Base-by-base conservation (phyloP, 1,140 invertebrate genomes). In the Caenorhabditis remanei region DNA sequence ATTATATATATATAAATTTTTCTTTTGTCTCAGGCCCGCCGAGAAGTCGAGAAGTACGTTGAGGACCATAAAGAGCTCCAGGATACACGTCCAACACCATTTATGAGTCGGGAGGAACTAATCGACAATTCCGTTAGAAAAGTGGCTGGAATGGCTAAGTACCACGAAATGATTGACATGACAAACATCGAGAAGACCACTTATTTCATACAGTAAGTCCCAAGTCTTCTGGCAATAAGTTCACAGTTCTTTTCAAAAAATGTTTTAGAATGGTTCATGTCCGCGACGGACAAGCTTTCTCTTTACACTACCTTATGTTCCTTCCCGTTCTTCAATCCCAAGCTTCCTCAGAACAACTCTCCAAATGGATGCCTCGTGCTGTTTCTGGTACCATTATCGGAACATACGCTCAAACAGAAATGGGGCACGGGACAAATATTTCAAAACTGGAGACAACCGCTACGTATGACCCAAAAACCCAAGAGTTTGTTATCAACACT, bases 381-480 rank as follows among this genome's bases (percentile, higher is more conserved):
- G 95, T 96, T 94, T 95, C 95, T 88, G 95, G 95, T 84, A 94
- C 95, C 90, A 96, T 98, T 88, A 95, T 98, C 91, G 96, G 97
- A 84, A 97, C 96, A 41, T 98, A 98, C 93, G 97, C 96, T 85
- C 97, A 98, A 95, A 98, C 97, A 16, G 97, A 98, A 93, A 93
- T 98, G 61, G 96, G 97, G 0, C 97, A 98, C 93, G 97, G 96
- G 9, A 97, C 97, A 16, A 97, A 97, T 93, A 94, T 98, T 83
- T 94, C 96, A 90, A 96, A 96, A 2, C 93, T 98, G 55, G 96
- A 98, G 94, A 98, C 97, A 0, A 96, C 95, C 0, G 96, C 97
- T 2, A 96, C 96, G 6, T 98, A 97, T 92, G 97, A 98, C 93
- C 94, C 95, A 0, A 93, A 93, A 61, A 96, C 95, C 1, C 93